Conservation (phyloP, 2,797 vertebrate genomes). For the Chromis chromis region DNA sequence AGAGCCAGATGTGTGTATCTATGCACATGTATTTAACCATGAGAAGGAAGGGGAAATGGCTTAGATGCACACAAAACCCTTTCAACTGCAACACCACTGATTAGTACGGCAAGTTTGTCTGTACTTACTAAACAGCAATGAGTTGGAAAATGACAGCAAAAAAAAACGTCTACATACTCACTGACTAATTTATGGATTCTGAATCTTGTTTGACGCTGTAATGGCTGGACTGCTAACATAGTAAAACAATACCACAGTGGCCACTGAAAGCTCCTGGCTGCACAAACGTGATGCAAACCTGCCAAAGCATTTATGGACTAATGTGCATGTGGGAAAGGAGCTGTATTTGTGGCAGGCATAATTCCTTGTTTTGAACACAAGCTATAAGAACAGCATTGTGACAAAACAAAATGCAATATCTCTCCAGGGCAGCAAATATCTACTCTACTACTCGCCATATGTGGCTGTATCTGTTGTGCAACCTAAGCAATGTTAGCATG, state of each 20-base stretch:
- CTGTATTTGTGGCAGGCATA: slow-evolving; percentile 29
- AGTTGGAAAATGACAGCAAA: neutral
- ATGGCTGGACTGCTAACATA: neutral
- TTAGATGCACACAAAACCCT: neutral
- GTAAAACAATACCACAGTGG: neutral
- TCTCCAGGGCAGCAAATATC: neutral
- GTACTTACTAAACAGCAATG: too few species aligned
- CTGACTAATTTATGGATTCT: neutral
- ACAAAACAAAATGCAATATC: neutral
- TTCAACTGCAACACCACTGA: neutral
- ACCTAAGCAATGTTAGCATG: slow-evolving; percentile 2
- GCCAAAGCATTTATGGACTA: slow-evolving; percentile 19
- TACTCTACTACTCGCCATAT: neutral
- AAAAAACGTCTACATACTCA: neutral
- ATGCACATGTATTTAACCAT: neutral
- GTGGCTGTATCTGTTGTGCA: slow-evolving; percentile 7
- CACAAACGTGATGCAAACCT: slow-evolving; percentile 2
- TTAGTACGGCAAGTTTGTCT: neutral
- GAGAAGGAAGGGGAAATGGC: neutral
- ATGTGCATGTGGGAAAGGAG: slow-evolving; percentile 14
- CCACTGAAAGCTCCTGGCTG: neutral
- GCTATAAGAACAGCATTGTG: neutral
- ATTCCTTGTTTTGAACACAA: neutral
- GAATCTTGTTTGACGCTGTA: slow-evolving; percentile 8
- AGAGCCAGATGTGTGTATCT: neutral